Evolutionary conservation across 2,113 vertebrate genomes (phyloP).

Genomic region (Arothron firmamentum): DNA sequence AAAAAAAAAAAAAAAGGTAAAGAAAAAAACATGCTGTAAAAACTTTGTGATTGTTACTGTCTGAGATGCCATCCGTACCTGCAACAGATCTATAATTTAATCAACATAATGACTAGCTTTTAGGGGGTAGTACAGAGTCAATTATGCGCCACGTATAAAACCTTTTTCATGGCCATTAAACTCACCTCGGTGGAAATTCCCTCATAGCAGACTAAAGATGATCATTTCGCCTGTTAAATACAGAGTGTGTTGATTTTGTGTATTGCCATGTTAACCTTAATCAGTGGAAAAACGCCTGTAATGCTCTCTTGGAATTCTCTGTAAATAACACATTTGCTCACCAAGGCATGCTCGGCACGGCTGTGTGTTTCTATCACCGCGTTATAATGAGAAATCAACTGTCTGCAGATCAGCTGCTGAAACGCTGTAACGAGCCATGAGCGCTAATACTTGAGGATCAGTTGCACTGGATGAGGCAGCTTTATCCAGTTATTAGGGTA

Average conservation of each 20-base stretch:
- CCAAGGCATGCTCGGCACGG: constrained; percentile 32
- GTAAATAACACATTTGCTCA: constrained; percentile 31
- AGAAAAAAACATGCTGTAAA: constrained; percentile 11
- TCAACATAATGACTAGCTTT: constrained; percentile 51
- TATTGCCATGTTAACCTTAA: constrained; percentile 41
- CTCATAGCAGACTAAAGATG: constrained; percentile 66
- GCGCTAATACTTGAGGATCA: constrained; percentile 72
- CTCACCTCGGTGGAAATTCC: constrained; percentile 68
- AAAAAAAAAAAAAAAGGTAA: constrained; percentile 30
- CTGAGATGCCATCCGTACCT: constrained; percentile 48
- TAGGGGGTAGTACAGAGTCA: constrained; percentile 40
- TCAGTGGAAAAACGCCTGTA: constrained; percentile 30
- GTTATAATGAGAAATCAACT: constrained; percentile 65
- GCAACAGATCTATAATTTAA: constrained; percentile 52
- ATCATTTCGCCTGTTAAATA: constrained; percentile 64
- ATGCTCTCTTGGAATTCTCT: constrained; percentile 32
- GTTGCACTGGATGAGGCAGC: constrained; percentile 70
- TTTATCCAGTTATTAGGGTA: constrained; percentile 76
- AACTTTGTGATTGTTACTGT: constrained; percentile 19
- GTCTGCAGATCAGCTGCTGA: constrained; percentile 68
- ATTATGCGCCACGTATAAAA: constrained; percentile 58
- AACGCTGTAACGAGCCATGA: constrained; percentile 66
- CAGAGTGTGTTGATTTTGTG: constrained; percentile 51
- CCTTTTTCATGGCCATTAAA: constrained; percentile 50
- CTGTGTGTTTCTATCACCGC: constrained; percentile 46